Conservation (phyloP, 2,113 vertebrate species). For the Smithornis capensis region DNA sequence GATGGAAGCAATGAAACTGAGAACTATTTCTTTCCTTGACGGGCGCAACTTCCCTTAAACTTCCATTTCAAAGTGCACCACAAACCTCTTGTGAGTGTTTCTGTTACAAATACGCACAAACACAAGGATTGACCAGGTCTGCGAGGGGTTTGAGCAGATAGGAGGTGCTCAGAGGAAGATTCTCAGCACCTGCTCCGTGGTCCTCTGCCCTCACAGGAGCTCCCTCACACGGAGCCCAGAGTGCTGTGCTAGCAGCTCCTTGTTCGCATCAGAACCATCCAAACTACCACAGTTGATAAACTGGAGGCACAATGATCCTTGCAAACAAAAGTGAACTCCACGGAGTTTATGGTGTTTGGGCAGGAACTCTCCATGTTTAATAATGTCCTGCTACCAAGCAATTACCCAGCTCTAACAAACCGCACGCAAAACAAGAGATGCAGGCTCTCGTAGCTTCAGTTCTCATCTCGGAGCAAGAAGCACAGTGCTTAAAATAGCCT, state of each 20-base stretch:
- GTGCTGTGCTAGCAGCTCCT: background rate
- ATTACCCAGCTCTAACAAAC: background rate
- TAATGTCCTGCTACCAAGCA: background rate
- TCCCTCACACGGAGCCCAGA: rapidly evolving
- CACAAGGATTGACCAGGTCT: background rate
- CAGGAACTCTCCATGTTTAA: background rate
- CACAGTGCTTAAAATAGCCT: conserved; percentile 61
- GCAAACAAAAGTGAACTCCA: background rate
- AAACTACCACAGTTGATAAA: background rate
- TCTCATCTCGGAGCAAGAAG: conserved; percentile 32
- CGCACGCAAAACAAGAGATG: conserved; percentile 19
- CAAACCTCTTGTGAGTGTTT: background rate
- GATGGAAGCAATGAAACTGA: background rate
- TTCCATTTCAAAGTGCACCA: background rate
- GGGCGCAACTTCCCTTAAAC: background rate
- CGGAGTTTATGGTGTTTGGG: background rate
- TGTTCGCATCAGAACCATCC: background rate
- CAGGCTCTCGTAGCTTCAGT: conserved; percentile 11
- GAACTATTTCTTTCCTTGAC: background rate
- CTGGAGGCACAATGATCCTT: rapidly evolving
- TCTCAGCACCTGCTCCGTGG: background rate
- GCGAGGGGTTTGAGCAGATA: rapidly evolving
- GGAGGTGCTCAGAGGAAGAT: rapidly evolving
- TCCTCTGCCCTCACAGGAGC: background rate
- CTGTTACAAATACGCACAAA: background rate